These are phyloP conservation scores for Pseudobourletiella spinata DNA, from an alignment of 1,140 invertebrate species.

Conservation along the genomic window DNA sequence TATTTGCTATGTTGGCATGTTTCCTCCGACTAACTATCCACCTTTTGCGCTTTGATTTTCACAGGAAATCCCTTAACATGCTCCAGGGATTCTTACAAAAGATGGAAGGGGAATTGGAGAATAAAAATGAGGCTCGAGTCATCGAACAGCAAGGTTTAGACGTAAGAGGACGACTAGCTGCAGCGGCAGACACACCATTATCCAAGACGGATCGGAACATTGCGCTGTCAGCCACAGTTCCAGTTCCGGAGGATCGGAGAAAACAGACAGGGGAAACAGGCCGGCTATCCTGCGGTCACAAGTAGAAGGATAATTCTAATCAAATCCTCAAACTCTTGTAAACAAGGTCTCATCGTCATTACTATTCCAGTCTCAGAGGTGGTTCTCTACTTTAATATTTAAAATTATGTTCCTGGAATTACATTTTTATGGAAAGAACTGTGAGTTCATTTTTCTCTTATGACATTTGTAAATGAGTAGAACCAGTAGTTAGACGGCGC, in stretches of 20 bases:
- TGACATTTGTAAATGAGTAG: no score
- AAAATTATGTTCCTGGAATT: no score
- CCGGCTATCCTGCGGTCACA: constrained; percentile 5
- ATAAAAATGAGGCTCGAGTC: constrained; percentile 30
- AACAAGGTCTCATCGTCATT: no score
- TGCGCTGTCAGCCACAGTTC: constrained; percentile 33
- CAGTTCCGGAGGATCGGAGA: constrained; percentile 34
- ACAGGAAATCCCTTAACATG: constrained; percentile 32
- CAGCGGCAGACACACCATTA: constrained; percentile 31
- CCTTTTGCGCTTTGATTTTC: no score
- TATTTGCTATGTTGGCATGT: no score
- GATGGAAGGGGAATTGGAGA: constrained; percentile 31
- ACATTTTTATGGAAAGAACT: no score
- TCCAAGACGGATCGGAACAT: constrained; percentile 35
- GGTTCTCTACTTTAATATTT: no score
- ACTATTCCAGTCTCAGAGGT: no score
- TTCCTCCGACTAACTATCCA: no score
- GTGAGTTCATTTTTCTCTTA: no score
- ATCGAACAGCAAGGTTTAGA: constrained; percentile 34
- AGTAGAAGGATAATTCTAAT: background rate
- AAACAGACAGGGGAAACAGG: constrained; percentile 29
- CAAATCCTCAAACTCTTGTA: no score
- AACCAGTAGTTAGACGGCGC: no score
- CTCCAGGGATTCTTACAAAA: constrained; percentile 22
- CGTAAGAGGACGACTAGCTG: constrained; percentile 28